A percentile compares a stretch with the other conserved stretches of the same genome.
Conservation (phyloP, 1,140 invertebrate species). For the Drosophila kohkoa region DNA sequence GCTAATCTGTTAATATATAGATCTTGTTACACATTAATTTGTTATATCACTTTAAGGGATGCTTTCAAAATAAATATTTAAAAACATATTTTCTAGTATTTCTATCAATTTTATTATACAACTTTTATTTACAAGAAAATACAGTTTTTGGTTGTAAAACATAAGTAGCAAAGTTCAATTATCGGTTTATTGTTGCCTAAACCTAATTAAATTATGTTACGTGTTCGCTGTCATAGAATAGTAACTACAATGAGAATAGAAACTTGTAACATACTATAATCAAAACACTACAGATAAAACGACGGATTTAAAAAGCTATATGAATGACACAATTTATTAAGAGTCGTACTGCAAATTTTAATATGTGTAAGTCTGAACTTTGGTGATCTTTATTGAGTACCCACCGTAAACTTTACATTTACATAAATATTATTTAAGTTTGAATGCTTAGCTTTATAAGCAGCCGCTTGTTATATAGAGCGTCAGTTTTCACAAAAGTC, state of each 20-base stretch:
- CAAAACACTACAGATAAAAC: too few species aligned
- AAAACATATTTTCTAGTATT: not conserved
- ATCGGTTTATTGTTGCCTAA: too few species aligned
- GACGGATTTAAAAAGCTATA: too few species aligned
- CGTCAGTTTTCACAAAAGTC: constrained; percentile 20
- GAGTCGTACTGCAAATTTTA: not conserved
- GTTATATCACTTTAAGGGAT: not conserved
- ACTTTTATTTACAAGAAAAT: too few species aligned
- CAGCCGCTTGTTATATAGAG: constrained; percentile 7
- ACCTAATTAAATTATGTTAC: too few species aligned
- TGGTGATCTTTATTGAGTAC: not conserved
- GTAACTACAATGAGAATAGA: too few species aligned
- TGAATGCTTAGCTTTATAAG: constrained; percentile 11
- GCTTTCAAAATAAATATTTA: constrained; percentile 2
- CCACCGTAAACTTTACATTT: not conserved
- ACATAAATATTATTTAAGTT: not conserved
- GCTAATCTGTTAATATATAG: not conserved
- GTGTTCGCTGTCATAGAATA: too few species aligned
- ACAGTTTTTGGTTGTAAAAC: too few species aligned
- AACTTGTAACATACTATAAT: too few species aligned
- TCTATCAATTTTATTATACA: too few species aligned
- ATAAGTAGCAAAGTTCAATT: not conserved
- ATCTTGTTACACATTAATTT: not conserved
- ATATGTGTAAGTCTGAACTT: not conserved
- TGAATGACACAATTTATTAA: too few species aligned